Conservation (phyloP, 2,113 vertebrate genomes). For the Stegostoma tigrinum region DNA sequence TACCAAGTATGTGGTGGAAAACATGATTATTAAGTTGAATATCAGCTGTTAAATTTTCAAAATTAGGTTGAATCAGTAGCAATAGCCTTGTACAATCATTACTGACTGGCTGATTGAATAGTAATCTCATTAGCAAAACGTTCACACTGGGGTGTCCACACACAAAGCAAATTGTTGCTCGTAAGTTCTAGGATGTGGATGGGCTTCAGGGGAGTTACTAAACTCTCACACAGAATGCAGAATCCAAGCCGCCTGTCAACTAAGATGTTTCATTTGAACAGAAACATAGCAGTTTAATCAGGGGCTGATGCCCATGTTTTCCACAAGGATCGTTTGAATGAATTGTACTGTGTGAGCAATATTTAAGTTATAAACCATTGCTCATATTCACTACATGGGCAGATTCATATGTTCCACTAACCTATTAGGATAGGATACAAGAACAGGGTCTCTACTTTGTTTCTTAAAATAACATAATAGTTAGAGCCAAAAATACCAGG, state of each 20-base stretch:
- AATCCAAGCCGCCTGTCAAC: not conserved
- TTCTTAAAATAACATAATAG: not conserved
- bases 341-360: not conserved
- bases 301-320: not conserved
- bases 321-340: not conserved
- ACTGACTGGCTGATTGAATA: not conserved
- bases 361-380: not conserved
- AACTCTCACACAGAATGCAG: not conserved
- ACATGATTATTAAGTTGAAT: not conserved
- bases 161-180: not conserved
- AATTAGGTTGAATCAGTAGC: not conserved
- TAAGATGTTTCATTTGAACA: not conserved
- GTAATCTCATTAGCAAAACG: not conserved
- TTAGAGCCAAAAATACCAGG: not conserved
- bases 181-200: not conserved
- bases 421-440: not conserved
- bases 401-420: not conserved
- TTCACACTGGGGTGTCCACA: not conserved
- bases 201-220: not conserved
- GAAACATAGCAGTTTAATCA: not conserved
- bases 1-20: not conserved
- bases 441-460: not conserved
- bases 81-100: not conserved
- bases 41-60: too few relatives aligned
- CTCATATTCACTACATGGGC: conserved; percentile 9